Evolutionary conservation across 2,797 vertebrate genomes (phyloP), one percentile per base, ranked within the genome.

Genomic region (Syngnathus rostellatus): DNA sequence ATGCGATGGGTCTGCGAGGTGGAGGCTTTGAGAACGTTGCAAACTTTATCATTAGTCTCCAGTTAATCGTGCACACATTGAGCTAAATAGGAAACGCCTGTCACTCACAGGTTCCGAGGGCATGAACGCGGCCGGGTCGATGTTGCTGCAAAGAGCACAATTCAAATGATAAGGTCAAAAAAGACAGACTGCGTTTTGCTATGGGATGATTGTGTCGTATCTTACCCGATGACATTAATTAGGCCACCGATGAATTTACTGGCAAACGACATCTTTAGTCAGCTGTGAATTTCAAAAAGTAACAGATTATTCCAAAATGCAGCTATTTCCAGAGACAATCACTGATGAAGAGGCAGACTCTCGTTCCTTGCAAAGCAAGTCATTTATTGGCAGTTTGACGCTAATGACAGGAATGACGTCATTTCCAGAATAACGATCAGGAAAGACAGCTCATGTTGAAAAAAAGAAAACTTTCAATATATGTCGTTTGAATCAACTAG

Each of bases 81-180:
- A 17, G n/a, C 53, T 6, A 8, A 40, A 40, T 12, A 51, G 10
- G 8, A 40, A 9, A 64, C 38, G 31, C 10, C 5, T 40, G 50
- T 64, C 50, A 91, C 92, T 92, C 72, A 93, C 91, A n/a, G 90
- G 91, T 0, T 90, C 74, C 55, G 83, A 69, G 0, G 89, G 88
- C 2, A 79, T 17, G 72, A 92, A 91, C 76, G 86, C 81, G 45
- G 31, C 68, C 1, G 88, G 88, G 77, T 92, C 90, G 2, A 93
- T 85, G 82, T 91, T 88, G 78, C 90, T 92, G 50, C 43, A 69
- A 67, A 31, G 51, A 57, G 21, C 5, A 70, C 21, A 63, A 40
- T 8, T 54, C 1, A 69, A 0, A 50, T 81, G 66, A 53, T 54
- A 60, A 11, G 9, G 43, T n/a, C 64, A 48, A n/a, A 0, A 16